A percentile compares a stretch with the other conserved stretches of the same genome.
phyloP scores from a whole-genome alignment of 2,113 vertebrate species.

The Elephantulus edwardii region DNA sequence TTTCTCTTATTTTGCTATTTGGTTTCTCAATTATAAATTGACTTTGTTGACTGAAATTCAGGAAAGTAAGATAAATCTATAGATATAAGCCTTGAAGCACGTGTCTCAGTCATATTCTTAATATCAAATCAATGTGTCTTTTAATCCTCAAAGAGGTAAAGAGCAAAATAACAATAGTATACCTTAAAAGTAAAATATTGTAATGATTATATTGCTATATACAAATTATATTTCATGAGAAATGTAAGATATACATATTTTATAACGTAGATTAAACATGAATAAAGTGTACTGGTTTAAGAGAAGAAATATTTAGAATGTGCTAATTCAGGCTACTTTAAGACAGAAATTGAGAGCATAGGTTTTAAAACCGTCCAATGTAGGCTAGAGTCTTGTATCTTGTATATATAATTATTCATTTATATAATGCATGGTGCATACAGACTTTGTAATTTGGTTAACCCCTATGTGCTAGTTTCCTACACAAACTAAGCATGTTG shows the following conservation, averaged over 20 bases:
- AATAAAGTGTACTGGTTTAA: neutral
- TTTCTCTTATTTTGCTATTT: neutral
- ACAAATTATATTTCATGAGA: neutral
- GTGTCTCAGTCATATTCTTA: neutral
- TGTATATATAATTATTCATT: neutral
- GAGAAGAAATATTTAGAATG: neutral
- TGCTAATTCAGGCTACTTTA: neutral
- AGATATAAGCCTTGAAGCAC: neutral
- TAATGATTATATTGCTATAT: neutral
- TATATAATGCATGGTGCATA: neutral
- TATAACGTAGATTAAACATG: neutral
- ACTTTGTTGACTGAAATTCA: constrained; percentile 9
- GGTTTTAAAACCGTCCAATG: neutral
- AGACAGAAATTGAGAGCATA: neutral
- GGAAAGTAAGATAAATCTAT: neutral
- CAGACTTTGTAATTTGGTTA: neutral
- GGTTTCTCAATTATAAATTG: neutral
- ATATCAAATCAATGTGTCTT: neutral
- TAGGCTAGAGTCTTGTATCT: neutral
- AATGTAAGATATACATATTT: constrained; percentile 12
- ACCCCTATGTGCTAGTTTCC: neutral
- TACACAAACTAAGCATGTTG: neutral
- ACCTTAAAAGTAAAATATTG: neutral
- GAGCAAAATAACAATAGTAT: neutral
- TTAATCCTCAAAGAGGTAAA: neutral